These are phyloP conservation scores for Pseudomyrmex dendroicus DNA, from an alignment of 1,140 invertebrate genomes.

Conservation along the genomic window DNA sequence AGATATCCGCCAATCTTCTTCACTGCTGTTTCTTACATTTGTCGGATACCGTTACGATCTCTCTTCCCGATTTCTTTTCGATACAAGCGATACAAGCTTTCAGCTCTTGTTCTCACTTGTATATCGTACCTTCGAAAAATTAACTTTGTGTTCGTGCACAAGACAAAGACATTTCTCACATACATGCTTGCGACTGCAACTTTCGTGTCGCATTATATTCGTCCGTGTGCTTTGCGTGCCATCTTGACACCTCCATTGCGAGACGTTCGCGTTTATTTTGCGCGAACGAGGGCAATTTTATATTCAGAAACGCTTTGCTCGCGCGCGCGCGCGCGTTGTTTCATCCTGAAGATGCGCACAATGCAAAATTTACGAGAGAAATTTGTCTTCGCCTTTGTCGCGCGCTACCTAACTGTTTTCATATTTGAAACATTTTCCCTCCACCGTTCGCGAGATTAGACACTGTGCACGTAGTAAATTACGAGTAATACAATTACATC, in stretches of 20 bases:
- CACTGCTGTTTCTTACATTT: conserved; percentile 10
- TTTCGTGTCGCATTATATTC: neutral
- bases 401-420: conserved; percentile 3
- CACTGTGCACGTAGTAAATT: conserved; percentile 35
- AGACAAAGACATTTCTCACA: conserved; percentile 5
- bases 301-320: conserved; percentile 21
- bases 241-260: neutral
- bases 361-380: conserved; percentile 36
- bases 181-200: neutral
- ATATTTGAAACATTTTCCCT: conserved; percentile 50
- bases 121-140: conserved; percentile 3
- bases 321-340: conserved; percentile 16
- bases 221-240: neutral
- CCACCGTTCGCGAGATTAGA: conserved; percentile 42
- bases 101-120: conserved; percentile 6
- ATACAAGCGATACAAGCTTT: neutral
- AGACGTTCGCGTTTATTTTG: conserved; percentile 28
- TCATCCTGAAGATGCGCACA: conserved; percentile 35
- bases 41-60: conserved; percentile 15
- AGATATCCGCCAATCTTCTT: conserved; percentile 21
- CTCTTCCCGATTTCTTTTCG: neutral
- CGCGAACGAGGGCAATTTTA: conserved; percentile 32
- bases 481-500: conserved; percentile 53
- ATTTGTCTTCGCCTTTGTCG: conserved; percentile 4
- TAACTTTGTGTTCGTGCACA: conserved; percentile 27